These are phyloP conservation scores for Notechis scutatus DNA, from an alignment of 2,113 vertebrate genomes.

Conservation along the genomic window DNA sequence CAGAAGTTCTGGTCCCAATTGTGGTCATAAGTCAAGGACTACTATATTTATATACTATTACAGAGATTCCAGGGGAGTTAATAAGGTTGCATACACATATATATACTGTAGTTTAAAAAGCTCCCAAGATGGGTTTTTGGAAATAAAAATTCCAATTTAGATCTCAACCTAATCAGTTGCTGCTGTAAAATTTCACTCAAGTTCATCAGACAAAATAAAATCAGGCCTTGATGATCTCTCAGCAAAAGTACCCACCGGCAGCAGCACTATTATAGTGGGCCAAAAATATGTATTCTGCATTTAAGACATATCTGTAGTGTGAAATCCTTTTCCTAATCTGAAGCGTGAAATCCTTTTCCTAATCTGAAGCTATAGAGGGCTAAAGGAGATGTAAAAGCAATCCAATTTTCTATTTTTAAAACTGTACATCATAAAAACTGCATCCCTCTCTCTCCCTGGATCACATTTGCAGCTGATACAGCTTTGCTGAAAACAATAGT, in stretches of 20 bases:
- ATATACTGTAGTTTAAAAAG: neutral
- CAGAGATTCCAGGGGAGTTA: neutral
- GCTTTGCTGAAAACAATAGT: neutral
- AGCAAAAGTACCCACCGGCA: neutral
- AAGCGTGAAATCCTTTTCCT: neutral
- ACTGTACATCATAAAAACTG: neutral
- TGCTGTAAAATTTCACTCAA: neutral
- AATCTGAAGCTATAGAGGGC: neutral
- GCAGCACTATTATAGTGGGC: neutral
- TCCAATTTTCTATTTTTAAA: conserved; percentile 16
- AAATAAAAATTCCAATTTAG: neutral
- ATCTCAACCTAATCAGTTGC: neutral
- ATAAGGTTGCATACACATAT: neutral
- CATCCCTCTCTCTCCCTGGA: neutral
- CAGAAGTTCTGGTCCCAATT: neutral
- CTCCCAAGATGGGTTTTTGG: neutral
- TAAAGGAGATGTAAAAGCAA: neutral
- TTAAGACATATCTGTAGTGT: neutral
- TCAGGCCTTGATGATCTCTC: neutral
- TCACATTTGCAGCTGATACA: neutral
- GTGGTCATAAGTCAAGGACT: neutral
- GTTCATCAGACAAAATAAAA: neutral
- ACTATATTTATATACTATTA: neutral
- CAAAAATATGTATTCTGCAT: neutral
- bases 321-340: neutral